Percentiles rank a stretch among this genome's conserved stretches.
Conservation (phyloP, 2,113 vertebrate genomes). For the Trematomus loennbergii region DNA sequence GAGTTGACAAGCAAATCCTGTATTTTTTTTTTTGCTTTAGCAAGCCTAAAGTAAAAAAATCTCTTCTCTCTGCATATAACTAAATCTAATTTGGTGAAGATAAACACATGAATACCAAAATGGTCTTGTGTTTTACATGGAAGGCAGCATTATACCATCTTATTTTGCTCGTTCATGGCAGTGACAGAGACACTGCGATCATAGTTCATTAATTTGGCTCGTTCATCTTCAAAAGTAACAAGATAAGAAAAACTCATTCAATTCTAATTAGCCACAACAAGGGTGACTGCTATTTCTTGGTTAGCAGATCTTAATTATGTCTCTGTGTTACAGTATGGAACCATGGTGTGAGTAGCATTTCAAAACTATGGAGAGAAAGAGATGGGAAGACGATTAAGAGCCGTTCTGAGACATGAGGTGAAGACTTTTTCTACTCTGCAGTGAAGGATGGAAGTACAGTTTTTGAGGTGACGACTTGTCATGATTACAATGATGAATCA, state of each 20-base stretch:
- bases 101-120: neutral
- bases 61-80: neutral
- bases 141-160: neutral
- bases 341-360: neutral
- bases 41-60: neutral
- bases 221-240: slow-evolving; percentile 41
- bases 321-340: neutral
- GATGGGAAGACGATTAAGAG: slow-evolving; percentile 8
- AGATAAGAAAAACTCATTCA: slow-evolving; percentile 18
- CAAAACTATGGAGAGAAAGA: neutral
- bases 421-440: neutral
- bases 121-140: neutral
- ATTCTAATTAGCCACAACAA: slow-evolving; percentile 23
- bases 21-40: slow-evolving; percentile 36
- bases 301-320: slow-evolving; percentile 21
- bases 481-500: neutral
- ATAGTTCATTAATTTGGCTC: slow-evolving; percentile 24
- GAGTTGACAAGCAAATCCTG: slow-evolving; percentile 9
- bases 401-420: slow-evolving; percentile 5
- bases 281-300: slow-evolving; percentile 16
- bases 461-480: slow-evolving; percentile 14
- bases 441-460: neutral
- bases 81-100: neutral
- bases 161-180: neutral
- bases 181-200: slow-evolving; percentile 14